Base-by-base conservation (phyloP, 1,140 invertebrate species). In the Drosophila quadrilineata region DNA sequence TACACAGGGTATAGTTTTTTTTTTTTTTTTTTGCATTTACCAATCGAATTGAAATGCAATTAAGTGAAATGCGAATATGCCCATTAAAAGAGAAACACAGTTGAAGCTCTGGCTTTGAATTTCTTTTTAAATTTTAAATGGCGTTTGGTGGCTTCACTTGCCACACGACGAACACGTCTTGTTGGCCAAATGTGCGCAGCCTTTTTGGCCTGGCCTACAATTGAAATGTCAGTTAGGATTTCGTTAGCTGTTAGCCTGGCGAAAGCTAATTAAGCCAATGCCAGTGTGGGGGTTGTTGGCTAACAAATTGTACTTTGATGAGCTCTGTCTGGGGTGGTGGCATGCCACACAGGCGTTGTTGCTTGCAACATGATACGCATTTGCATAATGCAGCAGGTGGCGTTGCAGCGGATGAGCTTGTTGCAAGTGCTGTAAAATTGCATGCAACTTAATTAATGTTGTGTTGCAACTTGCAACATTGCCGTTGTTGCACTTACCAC, bases 201-300 rank as follows among this genome's bases (percentile, higher is more conserved):
- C 38, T 24, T 28, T 36, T 35, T 28, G 12, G 50, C 41, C 21
- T 6, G 26, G 38, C 52, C 8, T 31, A 24, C 59, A 16, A 48
- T 48, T 62, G 38, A 63, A 67, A 62, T 67, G 64, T 54, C 64
- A 54, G 48, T 54, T 48, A 36, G 58, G 26, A 45, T 60, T 66
- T 52, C 38, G 9, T 29, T 29, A 49, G 36, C 14, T 29, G 14
- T 45, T 57, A 19, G 24, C 10, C 41, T 19, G 35, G 31, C 26
- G 31, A 26, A 62, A 53, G 48, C 58, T 54, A 40, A 62, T 63
- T 66, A 60, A 60, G 58, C 33, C 63, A 65, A 65, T 28, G 52
- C 8, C 43, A 21, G 40, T 12, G n/a, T 26, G 31, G 14, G 28
- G 19, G 22, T 16, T 9, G 36, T 35, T n/a, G 24, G 41, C 10